These are phyloP conservation scores for Spea bombifrons DNA, from an alignment of 2,113 vertebrate species.

Conservation along the genomic window DNA sequence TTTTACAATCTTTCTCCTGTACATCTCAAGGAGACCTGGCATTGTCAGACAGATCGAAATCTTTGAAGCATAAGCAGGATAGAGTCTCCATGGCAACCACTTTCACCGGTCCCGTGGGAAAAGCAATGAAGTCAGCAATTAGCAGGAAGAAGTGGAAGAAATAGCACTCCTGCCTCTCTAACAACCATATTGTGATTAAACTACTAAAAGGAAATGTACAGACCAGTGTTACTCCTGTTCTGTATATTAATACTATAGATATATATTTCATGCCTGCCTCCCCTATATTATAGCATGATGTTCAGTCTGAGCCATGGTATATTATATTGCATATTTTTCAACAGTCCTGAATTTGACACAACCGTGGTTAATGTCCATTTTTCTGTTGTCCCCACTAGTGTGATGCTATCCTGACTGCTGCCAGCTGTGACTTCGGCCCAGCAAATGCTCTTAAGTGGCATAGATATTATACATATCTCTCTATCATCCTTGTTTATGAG, in stretches of 20 bases:
- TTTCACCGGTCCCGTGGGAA: conserved; percentile 39
- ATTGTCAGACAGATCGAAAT: conserved; percentile 42
- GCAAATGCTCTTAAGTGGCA: no score
- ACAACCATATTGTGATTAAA: conserved; percentile 31
- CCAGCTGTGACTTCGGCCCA: no score
- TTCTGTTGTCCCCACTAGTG: no score
- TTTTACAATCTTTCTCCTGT: conserved; percentile 11
- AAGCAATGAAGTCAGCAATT: conserved; percentile 43
- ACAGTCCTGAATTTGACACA: no score
- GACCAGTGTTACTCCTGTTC: neutral
- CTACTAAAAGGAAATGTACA: neutral
- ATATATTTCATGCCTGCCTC: neutral
- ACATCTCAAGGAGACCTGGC: conserved; percentile 15
- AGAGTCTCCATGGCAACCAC: conserved; percentile 39
- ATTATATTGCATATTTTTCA: no score
- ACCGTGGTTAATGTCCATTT: no score
- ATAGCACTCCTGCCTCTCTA: conserved; percentile 29
- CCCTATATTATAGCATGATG: neutral
- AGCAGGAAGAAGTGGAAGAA: conserved; percentile 32
- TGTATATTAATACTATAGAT: neutral
- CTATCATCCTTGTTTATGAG: no score
- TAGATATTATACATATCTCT: no score
- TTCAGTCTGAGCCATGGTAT: neutral
- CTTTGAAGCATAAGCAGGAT: conserved; percentile 38
- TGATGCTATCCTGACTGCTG: no score